A percentile compares a stretch with the other conserved stretches of the same genome.
Evolutionary conservation across 2,113 vertebrate species (phyloP).

Genomic region (Amazona guildingii): DNA sequence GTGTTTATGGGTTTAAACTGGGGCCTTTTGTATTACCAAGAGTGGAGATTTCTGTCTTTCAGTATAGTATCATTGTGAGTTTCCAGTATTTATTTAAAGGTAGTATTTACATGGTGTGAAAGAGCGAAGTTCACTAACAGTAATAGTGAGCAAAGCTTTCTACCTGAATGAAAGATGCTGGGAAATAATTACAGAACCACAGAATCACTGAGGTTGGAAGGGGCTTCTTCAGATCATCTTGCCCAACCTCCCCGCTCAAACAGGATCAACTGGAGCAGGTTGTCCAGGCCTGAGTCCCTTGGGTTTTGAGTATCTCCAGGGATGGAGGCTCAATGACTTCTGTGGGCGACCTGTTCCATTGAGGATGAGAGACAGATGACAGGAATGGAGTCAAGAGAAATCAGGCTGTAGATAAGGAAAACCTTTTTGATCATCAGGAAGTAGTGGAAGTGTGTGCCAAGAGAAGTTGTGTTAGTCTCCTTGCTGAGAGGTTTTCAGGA

Average conservation of each 20-base stretch:
- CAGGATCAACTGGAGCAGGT: neutral
- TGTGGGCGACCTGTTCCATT: neutral
- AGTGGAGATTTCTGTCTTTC: neutral
- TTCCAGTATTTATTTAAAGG: neutral
- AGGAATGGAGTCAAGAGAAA: neutral
- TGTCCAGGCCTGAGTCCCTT: neutral
- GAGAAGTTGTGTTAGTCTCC: neutral
- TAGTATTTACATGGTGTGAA: neutral
- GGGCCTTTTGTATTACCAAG: neutral
- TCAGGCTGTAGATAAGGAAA: neutral
- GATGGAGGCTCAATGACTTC: neutral
- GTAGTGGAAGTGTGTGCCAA: neutral
- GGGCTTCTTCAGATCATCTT: neutral
- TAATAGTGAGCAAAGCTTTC: neutral
- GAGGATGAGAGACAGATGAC: neutral
- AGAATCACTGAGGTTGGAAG: neutral
- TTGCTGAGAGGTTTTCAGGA: neutral
- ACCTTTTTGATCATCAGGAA: neutral
- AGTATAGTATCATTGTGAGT: neutral
- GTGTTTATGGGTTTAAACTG: neutral
- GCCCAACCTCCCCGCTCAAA: neutral
- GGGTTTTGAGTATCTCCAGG: neutral
- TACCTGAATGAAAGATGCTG: neutral
- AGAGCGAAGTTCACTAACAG: neutral
- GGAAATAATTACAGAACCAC: neutral